Percentiles rank a stretch among this genome's conserved stretches.
phyloP scores from a whole-genome alignment of 2,888 invertebrate genomes.

The Vesta saturnalis region DNA sequence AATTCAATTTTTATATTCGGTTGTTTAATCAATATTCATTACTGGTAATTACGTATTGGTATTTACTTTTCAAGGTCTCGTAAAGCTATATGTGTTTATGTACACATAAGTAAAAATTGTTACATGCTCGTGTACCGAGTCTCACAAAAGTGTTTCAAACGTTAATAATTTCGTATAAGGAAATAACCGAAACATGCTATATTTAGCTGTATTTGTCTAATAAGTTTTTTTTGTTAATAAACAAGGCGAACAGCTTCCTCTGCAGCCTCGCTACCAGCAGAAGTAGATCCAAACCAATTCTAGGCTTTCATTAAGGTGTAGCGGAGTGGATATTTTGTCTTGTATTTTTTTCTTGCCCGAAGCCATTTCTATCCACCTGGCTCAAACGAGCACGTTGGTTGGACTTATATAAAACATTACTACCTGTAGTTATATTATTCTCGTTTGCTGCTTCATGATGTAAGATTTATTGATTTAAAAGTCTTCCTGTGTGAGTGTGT shows the following conservation, averaged over 20 bases:
- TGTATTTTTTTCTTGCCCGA: slow-evolving; percentile 37
- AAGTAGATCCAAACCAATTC: slow-evolving; percentile 28
- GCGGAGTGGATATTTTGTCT: slow-evolving; percentile 39
- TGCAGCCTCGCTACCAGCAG: slow-evolving; percentile 31
- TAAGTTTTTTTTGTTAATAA: slow-evolving; percentile 5
- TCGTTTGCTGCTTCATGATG: slow-evolving; percentile 12
- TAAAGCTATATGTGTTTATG: not conserved
- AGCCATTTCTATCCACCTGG: slow-evolving; percentile 40
- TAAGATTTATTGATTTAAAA: slow-evolving; percentile 16
- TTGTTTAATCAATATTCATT: not conserved
- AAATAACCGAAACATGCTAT: not conserved
- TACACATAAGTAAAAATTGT: not conserved
- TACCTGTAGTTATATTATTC: slow-evolving; percentile 31
- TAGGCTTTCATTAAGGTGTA: slow-evolving; percentile 40
- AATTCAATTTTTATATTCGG: not conserved
- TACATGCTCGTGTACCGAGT: not conserved
- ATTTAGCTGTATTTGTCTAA: slow-evolving; percentile 9
- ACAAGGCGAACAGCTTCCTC: slow-evolving; percentile 30
- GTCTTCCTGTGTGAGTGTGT: slow-evolving; percentile 5
- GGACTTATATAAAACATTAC: slow-evolving; percentile 28
- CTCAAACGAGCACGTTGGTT: slow-evolving; percentile 30
- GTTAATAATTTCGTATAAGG: slow-evolving; percentile 1
- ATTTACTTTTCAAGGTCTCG: slow-evolving; percentile 11
- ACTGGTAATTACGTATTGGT: slow-evolving; percentile 7
- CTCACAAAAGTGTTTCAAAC: not conserved